These are phyloP conservation scores for Holotrichia oblita DNA, from an alignment of 1,140 invertebrate species.

Conservation along the genomic window DNA sequence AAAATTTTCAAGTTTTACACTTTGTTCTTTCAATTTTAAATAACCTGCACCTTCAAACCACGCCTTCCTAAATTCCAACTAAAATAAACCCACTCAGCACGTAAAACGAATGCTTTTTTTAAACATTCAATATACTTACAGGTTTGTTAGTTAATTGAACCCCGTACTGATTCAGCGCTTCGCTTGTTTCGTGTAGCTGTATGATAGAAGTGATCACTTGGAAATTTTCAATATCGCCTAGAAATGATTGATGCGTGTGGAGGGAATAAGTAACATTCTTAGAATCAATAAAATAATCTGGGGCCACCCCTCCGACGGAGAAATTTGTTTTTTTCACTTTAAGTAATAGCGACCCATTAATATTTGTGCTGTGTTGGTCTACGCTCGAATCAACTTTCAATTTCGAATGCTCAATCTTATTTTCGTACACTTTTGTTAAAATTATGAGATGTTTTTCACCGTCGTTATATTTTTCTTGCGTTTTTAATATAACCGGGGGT, in stretches of 20 bases:
- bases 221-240: conserved; percentile 85
- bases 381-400: not conserved
- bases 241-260: conserved; percentile 69
- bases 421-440: conserved; percentile 59
- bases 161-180: conserved; percentile 4
- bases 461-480: conserved; percentile 79
- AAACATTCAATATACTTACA: not conserved
- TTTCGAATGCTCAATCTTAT: conserved; percentile 16
- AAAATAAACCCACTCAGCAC: conserved; percentile 39
- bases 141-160: conserved; percentile 9
- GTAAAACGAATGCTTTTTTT: not conserved
- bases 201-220: conserved; percentile 72
- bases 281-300: conserved; percentile 64
- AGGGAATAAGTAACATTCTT: conserved; percentile 59
- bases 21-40: conserved; percentile 56
- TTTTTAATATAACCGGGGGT: conserved; percentile 69
- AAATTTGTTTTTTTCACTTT: conserved; percentile 60
- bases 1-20: conserved; percentile 66
- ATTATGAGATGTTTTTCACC: conserved; percentile 83
- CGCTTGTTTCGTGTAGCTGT: conserved; percentile 30
- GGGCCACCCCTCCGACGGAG: conserved; percentile 84
- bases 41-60: conserved; percentile 46
- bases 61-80: conserved; percentile 45
- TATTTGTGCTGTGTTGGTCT: conserved; percentile 20
- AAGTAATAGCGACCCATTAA: conserved; percentile 59